Percentiles rank a stretch among this genome's conserved stretches.
Evolutionary conservation across 2,113 vertebrate species (phyloP).

Genomic region (Cyanoramphus novaezelandiae): DNA sequence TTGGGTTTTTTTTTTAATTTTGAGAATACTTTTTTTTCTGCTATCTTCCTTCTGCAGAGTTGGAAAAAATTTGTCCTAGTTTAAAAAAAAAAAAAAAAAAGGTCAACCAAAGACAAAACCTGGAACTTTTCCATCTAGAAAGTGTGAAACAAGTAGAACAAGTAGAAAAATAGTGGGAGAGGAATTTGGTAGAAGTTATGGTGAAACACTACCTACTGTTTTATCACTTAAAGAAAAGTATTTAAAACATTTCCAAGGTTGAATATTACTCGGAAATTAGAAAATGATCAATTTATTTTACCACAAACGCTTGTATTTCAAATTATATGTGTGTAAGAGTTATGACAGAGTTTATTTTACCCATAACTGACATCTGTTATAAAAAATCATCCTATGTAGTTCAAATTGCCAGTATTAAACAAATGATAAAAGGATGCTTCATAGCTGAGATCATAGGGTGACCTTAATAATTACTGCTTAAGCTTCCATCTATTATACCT

Average conservation of each 20-base stretch:
- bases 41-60: background rate
- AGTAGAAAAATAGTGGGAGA: background rate
- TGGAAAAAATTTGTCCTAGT: background rate
- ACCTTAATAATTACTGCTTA: background rate
- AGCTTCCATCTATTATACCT: background rate
- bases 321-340: rapidly evolving
- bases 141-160: background rate
- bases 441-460: background rate
- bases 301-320: background rate
- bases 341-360: background rate
- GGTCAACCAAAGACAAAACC: background rate
- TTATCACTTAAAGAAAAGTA: background rate
- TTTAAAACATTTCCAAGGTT: background rate
- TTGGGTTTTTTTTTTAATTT: background rate
- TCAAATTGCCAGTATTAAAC: background rate
- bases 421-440: background rate
- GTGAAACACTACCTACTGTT: background rate
- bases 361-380: background rate
- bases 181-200: background rate
- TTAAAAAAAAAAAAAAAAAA: background rate
- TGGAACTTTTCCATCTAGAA: background rate
- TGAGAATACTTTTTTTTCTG: background rate
- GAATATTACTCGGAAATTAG: background rate
- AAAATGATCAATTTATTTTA: background rate
- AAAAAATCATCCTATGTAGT: background rate